phyloP scores from a whole-genome alignment of 1,140 invertebrate species.

The Drosophila pruinosa region DNA sequence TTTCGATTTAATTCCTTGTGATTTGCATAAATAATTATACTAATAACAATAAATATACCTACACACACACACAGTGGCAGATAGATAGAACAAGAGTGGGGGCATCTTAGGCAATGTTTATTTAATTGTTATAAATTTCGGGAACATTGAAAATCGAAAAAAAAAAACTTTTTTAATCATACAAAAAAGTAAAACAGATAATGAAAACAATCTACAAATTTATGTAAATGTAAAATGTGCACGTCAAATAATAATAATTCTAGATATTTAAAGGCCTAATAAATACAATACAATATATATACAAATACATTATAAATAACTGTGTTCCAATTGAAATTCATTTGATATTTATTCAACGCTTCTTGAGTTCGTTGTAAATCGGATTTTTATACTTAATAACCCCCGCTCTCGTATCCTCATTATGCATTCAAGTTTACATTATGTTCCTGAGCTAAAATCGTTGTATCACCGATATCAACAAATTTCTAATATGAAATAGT shows the following conservation, averaged over 20 bases:
- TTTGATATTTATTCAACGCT: not conserved
- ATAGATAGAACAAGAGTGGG: conserved; percentile 16
- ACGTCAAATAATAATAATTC: conserved; percentile 80
- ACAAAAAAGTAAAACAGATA: conserved; percentile 34
- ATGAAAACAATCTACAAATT: conserved; percentile 49
- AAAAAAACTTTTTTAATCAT: conserved; percentile 63
- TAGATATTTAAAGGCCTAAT: conserved; percentile 79
- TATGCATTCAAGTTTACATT: too few relatives aligned
- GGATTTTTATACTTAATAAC: too few relatives aligned
- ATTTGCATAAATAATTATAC: conserved; percentile 31
- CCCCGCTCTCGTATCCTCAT: too few relatives aligned
- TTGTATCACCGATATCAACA: too few relatives aligned
- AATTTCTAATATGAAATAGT: too few relatives aligned
- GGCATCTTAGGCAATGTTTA: conserved; percentile 63
- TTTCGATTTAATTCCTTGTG: conserved; percentile 30
- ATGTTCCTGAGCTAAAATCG: too few relatives aligned
- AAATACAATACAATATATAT: conserved; percentile 67
- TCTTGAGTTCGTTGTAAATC: not conserved
- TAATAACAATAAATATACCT: conserved; percentile 28
- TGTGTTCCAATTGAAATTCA: not conserved
- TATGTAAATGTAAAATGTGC: conserved; percentile 81
- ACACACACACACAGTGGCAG: conserved; percentile 27
- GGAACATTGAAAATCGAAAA: conserved; percentile 65
- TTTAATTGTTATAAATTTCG: conserved; percentile 74
- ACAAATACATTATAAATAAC: conserved; percentile 25